Percentiles rank a stretch among this genome's conserved stretches.
These are phyloP conservation scores for Crotalus tigris DNA, from an alignment of 2,113 vertebrate genomes.

Conservation along the genomic window DNA sequence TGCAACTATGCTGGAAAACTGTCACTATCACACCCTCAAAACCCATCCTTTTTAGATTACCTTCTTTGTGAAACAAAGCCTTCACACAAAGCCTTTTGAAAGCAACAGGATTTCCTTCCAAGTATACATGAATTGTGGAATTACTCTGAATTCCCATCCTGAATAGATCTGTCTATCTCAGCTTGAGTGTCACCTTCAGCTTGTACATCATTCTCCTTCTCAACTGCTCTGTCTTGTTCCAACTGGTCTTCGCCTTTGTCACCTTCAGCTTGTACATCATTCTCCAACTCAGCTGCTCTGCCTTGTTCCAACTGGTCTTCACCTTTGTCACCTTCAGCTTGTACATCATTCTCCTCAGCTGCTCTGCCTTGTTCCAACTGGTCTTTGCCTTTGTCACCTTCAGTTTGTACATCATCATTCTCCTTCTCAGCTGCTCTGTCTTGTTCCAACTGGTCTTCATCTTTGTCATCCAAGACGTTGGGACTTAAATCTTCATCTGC, in stretches of 20 bases:
- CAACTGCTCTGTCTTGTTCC: too few relatives aligned
- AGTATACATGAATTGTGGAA: neutral
- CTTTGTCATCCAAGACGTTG: neutral
- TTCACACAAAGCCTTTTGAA: neutral
- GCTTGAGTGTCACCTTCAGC: neutral
- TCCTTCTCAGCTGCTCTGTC: neutral
- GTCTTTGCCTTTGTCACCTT: neutral
- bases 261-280: too few relatives aligned
- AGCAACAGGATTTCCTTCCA: neutral
- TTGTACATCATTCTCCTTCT: neutral
- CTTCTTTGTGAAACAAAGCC: neutral
- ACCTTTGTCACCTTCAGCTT: neutral
- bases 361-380: too few relatives aligned
- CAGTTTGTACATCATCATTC: neutral
- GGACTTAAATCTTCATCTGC: neutral
- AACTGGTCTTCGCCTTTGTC: too few relatives aligned
- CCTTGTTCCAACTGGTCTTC: too few relatives aligned
- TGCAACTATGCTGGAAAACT: neutral
- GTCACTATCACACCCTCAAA: neutral
- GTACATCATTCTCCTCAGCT: neutral
- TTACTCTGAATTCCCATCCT: neutral
- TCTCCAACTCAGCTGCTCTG: too few relatives aligned
- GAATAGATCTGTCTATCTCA: neutral
- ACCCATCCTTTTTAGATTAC: neutral
- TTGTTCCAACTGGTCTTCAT: neutral